These are phyloP conservation scores for Cephus spinipes DNA, from an alignment of 2,888 invertebrate genomes.

Conservation along the genomic window DNA sequence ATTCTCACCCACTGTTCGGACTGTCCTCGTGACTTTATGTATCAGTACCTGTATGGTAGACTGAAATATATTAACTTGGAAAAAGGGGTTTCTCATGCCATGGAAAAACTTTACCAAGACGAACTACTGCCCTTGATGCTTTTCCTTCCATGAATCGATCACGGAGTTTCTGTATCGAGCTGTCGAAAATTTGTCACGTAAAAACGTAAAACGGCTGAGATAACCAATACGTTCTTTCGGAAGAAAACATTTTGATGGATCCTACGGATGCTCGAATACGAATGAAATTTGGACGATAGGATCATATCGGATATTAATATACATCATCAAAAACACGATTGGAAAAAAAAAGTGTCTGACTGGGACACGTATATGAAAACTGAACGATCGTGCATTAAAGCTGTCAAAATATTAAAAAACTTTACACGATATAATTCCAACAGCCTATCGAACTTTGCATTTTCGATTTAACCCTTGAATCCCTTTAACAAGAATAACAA, in stretches of 20 bases:
- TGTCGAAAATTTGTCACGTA: background rate
- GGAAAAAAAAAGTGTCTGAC: background rate
- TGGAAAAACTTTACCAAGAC: too few relatives aligned
- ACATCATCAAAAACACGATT: background rate
- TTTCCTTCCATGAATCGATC: background rate
- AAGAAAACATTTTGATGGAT: background rate
- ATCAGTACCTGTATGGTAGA: background rate
- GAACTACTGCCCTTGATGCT: background rate
- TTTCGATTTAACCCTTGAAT: background rate
- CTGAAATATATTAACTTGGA: background rate
- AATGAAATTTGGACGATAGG: background rate
- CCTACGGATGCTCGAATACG: background rate
- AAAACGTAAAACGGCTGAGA: background rate
- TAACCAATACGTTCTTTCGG: background rate
- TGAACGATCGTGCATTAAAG: background rate
- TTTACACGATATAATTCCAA: background rate
- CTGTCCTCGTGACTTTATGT: background rate
- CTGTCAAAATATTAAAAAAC: background rate
- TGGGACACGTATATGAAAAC: background rate
- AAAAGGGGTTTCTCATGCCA: background rate
- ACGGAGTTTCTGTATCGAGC: background rate
- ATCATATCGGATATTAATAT: background rate
- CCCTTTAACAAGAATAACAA: background rate
- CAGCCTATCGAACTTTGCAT: background rate
- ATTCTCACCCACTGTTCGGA: background rate